Conservation (phyloP, 2,888 invertebrate genomes). For the Autographa pulchrina region DNA sequence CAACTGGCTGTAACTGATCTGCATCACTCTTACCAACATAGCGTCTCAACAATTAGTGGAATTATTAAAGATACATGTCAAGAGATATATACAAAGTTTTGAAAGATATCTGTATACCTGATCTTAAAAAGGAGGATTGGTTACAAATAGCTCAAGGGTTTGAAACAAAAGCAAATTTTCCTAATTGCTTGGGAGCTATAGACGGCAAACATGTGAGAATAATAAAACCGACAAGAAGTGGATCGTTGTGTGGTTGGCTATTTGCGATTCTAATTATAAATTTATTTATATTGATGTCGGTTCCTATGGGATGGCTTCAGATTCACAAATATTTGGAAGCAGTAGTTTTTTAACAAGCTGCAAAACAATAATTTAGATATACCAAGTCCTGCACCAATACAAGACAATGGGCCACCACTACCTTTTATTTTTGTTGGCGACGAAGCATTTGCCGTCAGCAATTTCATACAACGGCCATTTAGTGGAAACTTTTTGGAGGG, state of each 20-base stretch:
- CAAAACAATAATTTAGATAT: conserved; percentile 32
- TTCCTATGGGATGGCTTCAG: conserved; percentile 32
- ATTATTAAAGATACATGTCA: conserved; percentile 37
- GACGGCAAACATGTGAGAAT: conserved; percentile 39
- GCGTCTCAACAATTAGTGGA: conserved; percentile 33
- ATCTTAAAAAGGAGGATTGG: conserved; percentile 30
- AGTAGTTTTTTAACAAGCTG: conserved; percentile 35
- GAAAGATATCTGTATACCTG: conserved; percentile 28
- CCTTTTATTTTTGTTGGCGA: conserved; percentile 27
- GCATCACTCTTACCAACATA: conserved; percentile 38
- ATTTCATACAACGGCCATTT: conserved; percentile 24
- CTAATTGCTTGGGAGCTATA: conserved; percentile 34
- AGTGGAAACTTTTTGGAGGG: conserved; percentile 19
- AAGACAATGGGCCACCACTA: conserved; percentile 35
- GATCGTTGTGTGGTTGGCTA: conserved; percentile 34
- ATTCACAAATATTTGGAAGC: conserved; percentile 39
- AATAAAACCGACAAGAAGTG: conserved; percentile 29
- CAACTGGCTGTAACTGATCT: conserved; percentile 40
- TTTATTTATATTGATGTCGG: conserved; percentile 34
- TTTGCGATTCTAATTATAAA: conserved; percentile 34
- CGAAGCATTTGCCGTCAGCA: conserved; percentile 21
- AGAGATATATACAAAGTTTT: conserved; percentile 26
- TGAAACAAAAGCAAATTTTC: conserved; percentile 34
- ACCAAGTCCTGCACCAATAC: conserved; percentile 38
- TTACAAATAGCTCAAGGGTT: conserved; percentile 30